These are phyloP conservation scores for Lobophora halterata DNA, from an alignment of 2,888 invertebrate genomes.

Conservation along the genomic window DNA sequence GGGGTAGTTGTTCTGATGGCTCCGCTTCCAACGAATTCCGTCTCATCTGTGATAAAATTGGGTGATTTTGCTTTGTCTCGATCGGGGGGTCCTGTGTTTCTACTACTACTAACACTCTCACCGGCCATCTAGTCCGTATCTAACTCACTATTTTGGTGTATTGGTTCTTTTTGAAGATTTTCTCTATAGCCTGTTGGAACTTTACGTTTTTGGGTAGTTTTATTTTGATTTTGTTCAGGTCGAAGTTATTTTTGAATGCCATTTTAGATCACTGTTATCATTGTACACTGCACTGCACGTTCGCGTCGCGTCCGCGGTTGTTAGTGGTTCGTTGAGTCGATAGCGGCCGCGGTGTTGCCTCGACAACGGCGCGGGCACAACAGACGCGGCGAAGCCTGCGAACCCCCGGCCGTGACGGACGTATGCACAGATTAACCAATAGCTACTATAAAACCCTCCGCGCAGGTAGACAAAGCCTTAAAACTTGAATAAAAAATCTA, in stretches of 20 bases:
- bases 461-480: conserved; percentile 28
- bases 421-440: conserved; percentile 41
- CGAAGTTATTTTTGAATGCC: conserved; percentile 76
- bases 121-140: conserved; percentile 71
- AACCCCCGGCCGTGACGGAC: conserved; percentile 28
- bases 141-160: conserved; percentile 77
- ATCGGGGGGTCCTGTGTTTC: conserved; percentile 58
- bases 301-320: conserved; percentile 19
- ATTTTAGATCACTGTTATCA: conserved; percentile 66
- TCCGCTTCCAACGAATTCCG: conserved; percentile 68
- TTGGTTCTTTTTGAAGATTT: conserved; percentile 70
- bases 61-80: conserved; percentile 54
- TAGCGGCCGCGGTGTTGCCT: conserved; percentile 55
- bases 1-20: conserved; percentile 50
- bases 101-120: conserved; percentile 67
- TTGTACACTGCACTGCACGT: conserved; percentile 59
- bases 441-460: conserved; percentile 7
- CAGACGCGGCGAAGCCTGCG: conserved; percentile 56
- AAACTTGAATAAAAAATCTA: neutral
- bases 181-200: conserved; percentile 67
- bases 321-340: conserved; percentile 44
- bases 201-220: conserved; percentile 59
- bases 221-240: conserved; percentile 66
- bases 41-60: conserved; percentile 63
- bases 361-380: conserved; percentile 72